Evolutionary conservation across 2,888 invertebrate genomes (phyloP).

Genomic region (Zygogramma bicolorata): DNA sequence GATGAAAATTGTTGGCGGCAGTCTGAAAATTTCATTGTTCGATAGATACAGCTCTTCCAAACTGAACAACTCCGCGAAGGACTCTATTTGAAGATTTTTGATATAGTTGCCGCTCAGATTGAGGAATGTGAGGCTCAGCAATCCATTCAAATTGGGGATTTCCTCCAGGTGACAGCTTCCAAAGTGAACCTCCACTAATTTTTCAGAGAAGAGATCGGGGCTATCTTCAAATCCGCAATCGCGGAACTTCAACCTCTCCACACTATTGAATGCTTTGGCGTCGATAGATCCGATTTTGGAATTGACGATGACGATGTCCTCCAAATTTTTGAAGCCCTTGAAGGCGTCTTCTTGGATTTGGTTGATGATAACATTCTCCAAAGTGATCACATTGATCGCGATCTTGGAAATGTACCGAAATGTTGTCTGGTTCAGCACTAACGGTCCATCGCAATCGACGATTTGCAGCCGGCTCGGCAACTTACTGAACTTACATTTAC

Average conservation of each 20-base stretch:
- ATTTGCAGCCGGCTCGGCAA: slow-evolving; percentile 49
- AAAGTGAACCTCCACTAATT: slow-evolving; percentile 76
- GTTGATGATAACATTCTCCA: slow-evolving; percentile 69
- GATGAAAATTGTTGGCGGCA: slow-evolving; percentile 76
- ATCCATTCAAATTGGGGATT: slow-evolving; percentile 68
- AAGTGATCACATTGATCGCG: slow-evolving; percentile 46
- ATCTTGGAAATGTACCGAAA: slow-evolving; percentile 48
- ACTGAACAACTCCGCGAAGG: slow-evolving; percentile 74
- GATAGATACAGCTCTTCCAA: slow-evolving; percentile 81
- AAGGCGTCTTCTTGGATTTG: slow-evolving; percentile 78
- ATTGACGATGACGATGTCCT: slow-evolving; percentile 77
- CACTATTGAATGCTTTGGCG: slow-evolving; percentile 75
- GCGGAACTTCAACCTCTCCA: slow-evolving; percentile 71
- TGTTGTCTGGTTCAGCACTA: slow-evolving; percentile 50
- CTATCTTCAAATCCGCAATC: slow-evolving; percentile 54
- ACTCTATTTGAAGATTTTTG: slow-evolving; percentile 71
- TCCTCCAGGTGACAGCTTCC: slow-evolving; percentile 77
- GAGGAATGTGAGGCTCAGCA: slow-evolving; percentile 71
- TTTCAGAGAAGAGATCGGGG: slow-evolving; percentile 52
- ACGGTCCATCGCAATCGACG: slow-evolving; percentile 49
- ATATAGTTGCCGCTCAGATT: slow-evolving; percentile 79
- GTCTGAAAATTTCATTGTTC: slow-evolving; percentile 74
- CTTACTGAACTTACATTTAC: slow-evolving; percentile 52
- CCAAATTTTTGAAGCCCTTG: slow-evolving; percentile 75
- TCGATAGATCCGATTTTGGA: slow-evolving; percentile 76